Evolutionary conservation across 1,140 invertebrate species (phyloP).

Genomic region (Odontomachus brunneus): DNA sequence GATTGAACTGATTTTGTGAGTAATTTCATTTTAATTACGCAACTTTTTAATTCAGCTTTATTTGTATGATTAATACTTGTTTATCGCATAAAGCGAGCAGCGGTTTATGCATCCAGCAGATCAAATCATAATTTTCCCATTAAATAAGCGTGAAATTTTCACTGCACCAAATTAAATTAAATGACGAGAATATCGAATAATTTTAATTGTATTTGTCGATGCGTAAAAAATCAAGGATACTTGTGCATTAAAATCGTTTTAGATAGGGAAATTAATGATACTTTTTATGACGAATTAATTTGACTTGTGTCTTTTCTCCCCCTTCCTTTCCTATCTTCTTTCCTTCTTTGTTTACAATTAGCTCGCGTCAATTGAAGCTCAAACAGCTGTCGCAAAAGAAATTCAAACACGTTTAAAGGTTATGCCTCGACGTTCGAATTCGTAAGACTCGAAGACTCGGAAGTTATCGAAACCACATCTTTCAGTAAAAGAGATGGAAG

Average conservation of each 20-base stretch:
- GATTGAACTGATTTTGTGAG: conserved; percentile 40
- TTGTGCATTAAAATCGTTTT: conserved; percentile 10
- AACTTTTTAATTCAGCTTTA: conserved; percentile 44
- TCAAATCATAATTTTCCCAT: conserved; percentile 53
- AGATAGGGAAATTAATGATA: neutral
- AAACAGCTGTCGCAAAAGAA: neutral
- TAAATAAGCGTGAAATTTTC: conserved; percentile 55
- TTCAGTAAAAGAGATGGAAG: neutral
- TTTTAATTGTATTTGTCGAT: conserved; percentile 45
- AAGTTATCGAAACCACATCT: neutral
- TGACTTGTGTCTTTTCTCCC: no score
- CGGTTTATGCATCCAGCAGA: conserved; percentile 40
- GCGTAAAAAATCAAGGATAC: conserved; percentile 52
- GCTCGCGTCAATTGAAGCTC: neutral
- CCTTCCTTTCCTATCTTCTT: no score
- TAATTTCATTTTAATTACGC: conserved; percentile 51
- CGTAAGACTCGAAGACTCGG: conserved; percentile 5
- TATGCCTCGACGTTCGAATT: conserved; percentile 13
- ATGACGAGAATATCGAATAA: conserved; percentile 46
- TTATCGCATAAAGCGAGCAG: conserved; percentile 36
- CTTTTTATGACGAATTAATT: neutral
- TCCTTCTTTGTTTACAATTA: neutral
- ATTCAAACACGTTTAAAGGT: conserved; percentile 19
- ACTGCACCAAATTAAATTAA: conserved; percentile 44
- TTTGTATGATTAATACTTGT: conserved; percentile 53